These are phyloP conservation scores for Chondrilla cf. caribensis DNA, from an alignment of 37 sponge, comb jelly and placozoan species.

Conservation along the genomic window DNA sequence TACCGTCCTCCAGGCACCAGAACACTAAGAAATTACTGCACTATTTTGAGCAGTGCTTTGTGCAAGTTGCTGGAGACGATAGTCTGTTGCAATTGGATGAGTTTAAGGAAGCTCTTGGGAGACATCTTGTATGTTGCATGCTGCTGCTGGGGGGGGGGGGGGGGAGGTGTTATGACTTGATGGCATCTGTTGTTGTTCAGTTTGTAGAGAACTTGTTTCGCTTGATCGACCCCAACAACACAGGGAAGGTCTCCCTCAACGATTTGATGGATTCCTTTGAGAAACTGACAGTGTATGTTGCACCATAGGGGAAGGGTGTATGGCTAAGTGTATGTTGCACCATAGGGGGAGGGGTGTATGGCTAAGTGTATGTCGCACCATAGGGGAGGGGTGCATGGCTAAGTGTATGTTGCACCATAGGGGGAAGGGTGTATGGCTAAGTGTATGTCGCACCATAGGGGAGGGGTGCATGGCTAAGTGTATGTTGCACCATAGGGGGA, in stretches of 20 bases:
- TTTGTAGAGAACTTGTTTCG: slow-evolving; percentile 72
- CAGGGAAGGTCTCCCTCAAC: slow-evolving; percentile 55
- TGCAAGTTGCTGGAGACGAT: slow-evolving; percentile 54
- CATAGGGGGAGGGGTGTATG: neutral
- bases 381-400: neutral
- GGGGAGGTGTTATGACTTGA: neutral
- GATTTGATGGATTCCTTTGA: slow-evolving; percentile 71
- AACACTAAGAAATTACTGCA: slow-evolving; percentile 48
- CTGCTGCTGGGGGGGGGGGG: neutral
- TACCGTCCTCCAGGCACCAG: slow-evolving; percentile 39
- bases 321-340: neutral
- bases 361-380: no score
- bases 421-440: neutral
- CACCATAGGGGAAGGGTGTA: neutral
- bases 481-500: neutral
- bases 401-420: neutral
- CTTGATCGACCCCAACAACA: slow-evolving; percentile 64
- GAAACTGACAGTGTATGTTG: slow-evolving; percentile 67
- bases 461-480: neutral
- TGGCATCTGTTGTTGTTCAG: slow-evolving; percentile 22
- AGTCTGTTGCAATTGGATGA: slow-evolving; percentile 52
- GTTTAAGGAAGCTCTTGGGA: slow-evolving; percentile 56
- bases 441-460: slow-evolving; percentile 34
- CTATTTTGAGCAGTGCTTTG: slow-evolving; percentile 68
- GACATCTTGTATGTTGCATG: slow-evolving; percentile 37